Evolutionary conservation across 2,888 invertebrate species (phyloP).

Genomic region (Hyles lineata): DNA sequence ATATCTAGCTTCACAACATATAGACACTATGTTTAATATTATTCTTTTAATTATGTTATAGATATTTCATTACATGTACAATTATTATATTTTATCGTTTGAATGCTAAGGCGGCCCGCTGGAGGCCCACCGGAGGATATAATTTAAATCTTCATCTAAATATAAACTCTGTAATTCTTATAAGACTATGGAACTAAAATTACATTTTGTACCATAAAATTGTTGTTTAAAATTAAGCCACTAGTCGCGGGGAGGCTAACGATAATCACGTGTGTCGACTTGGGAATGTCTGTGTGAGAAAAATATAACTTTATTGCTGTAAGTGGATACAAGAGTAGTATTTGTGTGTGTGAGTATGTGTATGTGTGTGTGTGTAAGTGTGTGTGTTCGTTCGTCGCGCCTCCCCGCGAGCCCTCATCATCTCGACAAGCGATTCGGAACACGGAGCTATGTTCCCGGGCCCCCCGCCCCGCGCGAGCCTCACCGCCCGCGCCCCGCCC

Average conservation of each 20-base stretch:
- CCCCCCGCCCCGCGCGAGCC: conserved; percentile 37
- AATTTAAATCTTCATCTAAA: conserved; percentile 65
- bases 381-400: conserved; percentile 34
- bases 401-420: conserved; percentile 50
- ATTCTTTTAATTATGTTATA: conserved; percentile 53
- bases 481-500: conserved; percentile 31
- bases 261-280: conserved; percentile 9
- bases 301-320: neutral
- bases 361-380: neutral
- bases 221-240: conserved; percentile 75
- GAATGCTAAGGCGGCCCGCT: conserved; percentile 45
- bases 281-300: neutral
- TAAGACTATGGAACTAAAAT: conserved; percentile 80
- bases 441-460: conserved; percentile 48
- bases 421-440: conserved; percentile 54
- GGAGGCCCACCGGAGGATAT: conserved; percentile 51
- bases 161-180: conserved; percentile 81
- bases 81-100: conserved; percentile 57
- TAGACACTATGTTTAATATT: conserved; percentile 61
- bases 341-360: neutral
- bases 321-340: neutral
- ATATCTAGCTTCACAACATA: conserved; percentile 63
- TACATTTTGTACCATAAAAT: conserved; percentile 81
- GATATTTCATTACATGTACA: conserved; percentile 56
- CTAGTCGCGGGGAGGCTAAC: conserved; percentile 55